A percentile compares a stretch with the other conserved stretches of the same genome.
phyloP scores from a whole-genome alignment of 2,888 invertebrate genomes.

The Ochropacha duplaris region DNA sequence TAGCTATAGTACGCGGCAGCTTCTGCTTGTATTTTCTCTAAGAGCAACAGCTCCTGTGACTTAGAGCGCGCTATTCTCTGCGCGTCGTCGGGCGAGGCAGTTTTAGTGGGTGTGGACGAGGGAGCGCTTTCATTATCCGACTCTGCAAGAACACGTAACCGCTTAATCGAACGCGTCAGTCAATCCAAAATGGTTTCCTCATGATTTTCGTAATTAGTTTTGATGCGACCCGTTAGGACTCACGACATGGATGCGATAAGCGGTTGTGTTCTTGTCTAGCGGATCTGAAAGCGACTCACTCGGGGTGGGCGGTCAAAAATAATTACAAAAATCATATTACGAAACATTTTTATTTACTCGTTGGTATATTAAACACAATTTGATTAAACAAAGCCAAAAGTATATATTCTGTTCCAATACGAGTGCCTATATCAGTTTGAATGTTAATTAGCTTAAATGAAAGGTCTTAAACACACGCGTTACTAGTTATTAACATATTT shows the following conservation, averaged over 20 bases:
- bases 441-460: constrained; percentile 71
- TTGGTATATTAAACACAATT: constrained; percentile 81
- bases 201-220: constrained; percentile 82
- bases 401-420: constrained; percentile 62
- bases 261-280: constrained; percentile 67
- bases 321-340: constrained; percentile 82
- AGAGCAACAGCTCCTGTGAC: constrained; percentile 86
- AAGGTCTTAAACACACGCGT: constrained; percentile 71
- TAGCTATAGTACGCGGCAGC: constrained; percentile 88
- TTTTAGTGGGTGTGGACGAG: constrained; percentile 83
- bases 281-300: constrained; percentile 65
- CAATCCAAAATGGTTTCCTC: constrained; percentile 24
- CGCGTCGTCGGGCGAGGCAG: constrained; percentile 58
- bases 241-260: constrained; percentile 59
- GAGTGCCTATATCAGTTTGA: constrained; percentile 68
- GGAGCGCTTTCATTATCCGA: constrained; percentile 89
- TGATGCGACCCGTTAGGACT: constrained; percentile 65
- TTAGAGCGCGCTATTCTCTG: constrained; percentile 72
- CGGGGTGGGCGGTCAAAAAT: constrained; percentile 73
- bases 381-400: constrained; percentile 78
- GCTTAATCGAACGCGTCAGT: constrained; percentile 50
- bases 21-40: constrained; percentile 88
- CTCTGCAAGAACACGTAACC: constrained; percentile 88
- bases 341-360: constrained; percentile 81
- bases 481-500: constrained; percentile 64